A percentile compares a stretch with the other conserved stretches of the same genome.
These are phyloP conservation scores for Notodonta ziczac DNA, from an alignment of 2,888 invertebrate genomes.

Conservation along the genomic window DNA sequence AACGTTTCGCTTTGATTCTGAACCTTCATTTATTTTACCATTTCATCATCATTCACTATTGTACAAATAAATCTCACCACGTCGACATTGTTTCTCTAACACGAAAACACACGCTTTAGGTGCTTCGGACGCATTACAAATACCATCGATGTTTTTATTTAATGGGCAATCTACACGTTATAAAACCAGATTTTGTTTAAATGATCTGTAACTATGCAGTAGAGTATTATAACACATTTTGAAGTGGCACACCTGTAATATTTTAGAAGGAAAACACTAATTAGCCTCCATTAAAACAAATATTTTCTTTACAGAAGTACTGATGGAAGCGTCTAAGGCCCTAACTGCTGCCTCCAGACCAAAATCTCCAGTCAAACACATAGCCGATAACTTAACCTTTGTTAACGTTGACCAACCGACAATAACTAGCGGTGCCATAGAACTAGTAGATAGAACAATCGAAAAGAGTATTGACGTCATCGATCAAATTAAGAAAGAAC, in stretches of 20 bases:
- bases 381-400: slow-evolving; percentile 76
- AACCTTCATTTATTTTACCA: slow-evolving; percentile 63
- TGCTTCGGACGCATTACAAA: slow-evolving; percentile 45
- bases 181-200: not conserved
- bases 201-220: not conserved
- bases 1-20: slow-evolving; percentile 84
- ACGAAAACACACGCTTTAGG: slow-evolving; percentile 54
- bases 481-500: slow-evolving; percentile 75
- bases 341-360: slow-evolving; percentile 70
- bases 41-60: slow-evolving; percentile 55
- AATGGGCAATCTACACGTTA: not conserved
- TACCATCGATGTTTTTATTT: not conserved
- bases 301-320: slow-evolving; percentile 68
- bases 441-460: slow-evolving; percentile 79
- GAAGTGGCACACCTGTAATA: not conserved
- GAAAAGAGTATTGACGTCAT: slow-evolving; percentile 75
- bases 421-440: slow-evolving; percentile 81
- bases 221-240: too few relatives aligned
- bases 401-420: slow-evolving; percentile 82
- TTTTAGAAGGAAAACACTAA: not conserved
- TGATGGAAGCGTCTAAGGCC: slow-evolving; percentile 68
- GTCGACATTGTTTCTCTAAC: slow-evolving; percentile 31
- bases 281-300: not conserved
- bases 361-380: slow-evolving; percentile 78
- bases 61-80: slow-evolving; percentile 36